These are phyloP conservation scores for Potamilus streckersoni DNA, from an alignment of 1,140 invertebrate genomes.

Conservation along the genomic window DNA sequence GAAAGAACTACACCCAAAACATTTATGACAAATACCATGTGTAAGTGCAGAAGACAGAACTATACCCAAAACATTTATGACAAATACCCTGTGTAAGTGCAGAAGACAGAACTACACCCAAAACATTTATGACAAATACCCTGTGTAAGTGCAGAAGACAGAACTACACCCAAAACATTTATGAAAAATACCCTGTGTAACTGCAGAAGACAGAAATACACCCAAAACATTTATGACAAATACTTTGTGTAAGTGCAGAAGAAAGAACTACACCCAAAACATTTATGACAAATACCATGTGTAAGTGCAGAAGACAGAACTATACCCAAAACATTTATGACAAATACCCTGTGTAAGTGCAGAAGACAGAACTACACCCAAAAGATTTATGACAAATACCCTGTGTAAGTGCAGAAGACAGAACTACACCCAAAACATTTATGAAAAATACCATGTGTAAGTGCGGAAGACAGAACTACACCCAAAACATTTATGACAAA, in stretches of 20 bases:
- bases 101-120: too few species aligned
- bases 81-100: slow-evolving; percentile 59
- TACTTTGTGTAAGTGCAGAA: slow-evolving; percentile 58
- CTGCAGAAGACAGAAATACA: too few species aligned
- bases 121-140: slow-evolving; percentile 35
- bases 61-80: not conserved
- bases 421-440: not conserved
- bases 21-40: slow-evolving; percentile 45
- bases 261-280: too few species aligned
- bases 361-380: too few species aligned
- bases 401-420: slow-evolving; percentile 48
- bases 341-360: slow-evolving; percentile 59
- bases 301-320: slow-evolving; percentile 36
- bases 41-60: slow-evolving; percentile 36
- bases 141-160: slow-evolving; percentile 48
- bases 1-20: too few species aligned
- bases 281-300: slow-evolving; percentile 45
- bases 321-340: not conserved
- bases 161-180: not conserved
- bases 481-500: slow-evolving; percentile 4
- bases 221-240: slow-evolving; percentile 4
- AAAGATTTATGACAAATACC: slow-evolving; percentile 35
- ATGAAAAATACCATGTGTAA: slow-evolving; percentile 53
- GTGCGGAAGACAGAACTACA: slow-evolving; percentile 13
- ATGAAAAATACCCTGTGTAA: slow-evolving; percentile 53